Evolutionary conservation across 2,888 invertebrate species (phyloP).

Genomic region (Acleris laterana): DNA sequence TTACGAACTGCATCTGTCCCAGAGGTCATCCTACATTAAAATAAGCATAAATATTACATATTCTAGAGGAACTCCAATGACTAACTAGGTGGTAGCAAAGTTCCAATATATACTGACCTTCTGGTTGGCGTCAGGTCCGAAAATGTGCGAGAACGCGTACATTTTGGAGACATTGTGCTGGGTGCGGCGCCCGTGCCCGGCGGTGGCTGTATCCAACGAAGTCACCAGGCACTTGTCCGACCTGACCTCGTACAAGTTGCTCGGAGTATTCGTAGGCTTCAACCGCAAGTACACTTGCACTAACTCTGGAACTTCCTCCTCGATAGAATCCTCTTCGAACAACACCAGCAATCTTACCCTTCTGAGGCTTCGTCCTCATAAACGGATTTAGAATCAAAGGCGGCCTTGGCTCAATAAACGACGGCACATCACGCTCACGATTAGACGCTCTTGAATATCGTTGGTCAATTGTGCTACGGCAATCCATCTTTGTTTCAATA

Average conservation of each 20-base stretch:
- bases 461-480: conserved; percentile 54
- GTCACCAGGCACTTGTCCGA: conserved; percentile 69
- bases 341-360: conserved; percentile 70
- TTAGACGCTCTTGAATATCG: conserved; percentile 58
- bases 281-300: conserved; percentile 83
- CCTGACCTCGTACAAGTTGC: conserved; percentile 68
- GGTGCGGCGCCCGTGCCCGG: conserved; percentile 69
- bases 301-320: conserved; percentile 66
- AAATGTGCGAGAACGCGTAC: conserved; percentile 77
- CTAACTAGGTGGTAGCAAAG: neutral
- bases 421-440: conserved; percentile 66
- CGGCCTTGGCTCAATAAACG: conserved; percentile 76
- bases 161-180: conserved; percentile 77
- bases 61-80: no score
- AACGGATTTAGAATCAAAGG: conserved; percentile 75
- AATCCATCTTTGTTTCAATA: conserved; percentile 34
- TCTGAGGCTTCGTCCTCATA: conserved; percentile 74
- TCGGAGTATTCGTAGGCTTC: conserved; percentile 70
- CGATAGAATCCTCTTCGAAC: conserved; percentile 69
- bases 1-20: no score
- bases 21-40: no score
- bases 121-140: conserved; percentile 63
- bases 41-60: no score
- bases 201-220: conserved; percentile 69
- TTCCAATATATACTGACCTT: conserved; percentile 56